phyloP scores from a whole-genome alignment of 2,888 invertebrate species.

The Eurytoma adleriae region DNA sequence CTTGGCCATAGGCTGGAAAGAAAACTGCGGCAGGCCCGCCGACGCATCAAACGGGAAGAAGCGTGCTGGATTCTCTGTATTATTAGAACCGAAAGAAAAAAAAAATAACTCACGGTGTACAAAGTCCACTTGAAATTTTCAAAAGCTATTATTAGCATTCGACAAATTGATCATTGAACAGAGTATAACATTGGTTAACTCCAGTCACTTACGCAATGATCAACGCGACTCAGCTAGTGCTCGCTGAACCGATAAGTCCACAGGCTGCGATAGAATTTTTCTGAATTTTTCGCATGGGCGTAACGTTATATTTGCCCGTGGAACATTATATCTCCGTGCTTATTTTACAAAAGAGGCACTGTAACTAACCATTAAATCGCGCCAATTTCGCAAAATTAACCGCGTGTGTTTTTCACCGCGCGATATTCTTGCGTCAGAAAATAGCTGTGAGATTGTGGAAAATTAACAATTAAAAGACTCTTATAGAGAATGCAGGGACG shows the following conservation, averaged over 20 bases:
- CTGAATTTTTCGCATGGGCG: slow-evolving; percentile 54
- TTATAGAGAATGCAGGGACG: background rate
- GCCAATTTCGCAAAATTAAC: slow-evolving; percentile 40
- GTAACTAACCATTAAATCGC: slow-evolving; percentile 27
- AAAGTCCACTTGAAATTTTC: slow-evolving; percentile 33
- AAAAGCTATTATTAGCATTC: slow-evolving; percentile 56
- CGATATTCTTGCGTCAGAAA: slow-evolving; percentile 16
- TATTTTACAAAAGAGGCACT: slow-evolving; percentile 46
- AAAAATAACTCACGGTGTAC: background rate
- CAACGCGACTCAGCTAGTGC: slow-evolving; percentile 56
- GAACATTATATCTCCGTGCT: slow-evolving; percentile 42
- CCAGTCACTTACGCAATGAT: slow-evolving; percentile 45
- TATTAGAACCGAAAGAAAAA: background rate
- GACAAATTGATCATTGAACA: slow-evolving; percentile 71
- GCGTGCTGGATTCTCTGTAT: no score
- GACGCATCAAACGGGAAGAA: no score
- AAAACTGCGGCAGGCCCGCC: no score
- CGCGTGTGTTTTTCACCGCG: slow-evolving; percentile 15
- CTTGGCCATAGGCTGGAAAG: no score
- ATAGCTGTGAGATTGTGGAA: slow-evolving; percentile 15
- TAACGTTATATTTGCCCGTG: slow-evolving; percentile 47
- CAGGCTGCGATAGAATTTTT: slow-evolving; percentile 52
- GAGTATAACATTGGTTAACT: slow-evolving; percentile 67
- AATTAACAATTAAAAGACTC: slow-evolving; percentile 8
- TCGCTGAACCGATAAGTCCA: slow-evolving; percentile 69